Evolutionary conservation across 2,113 vertebrate species (phyloP).

Genomic region (Arothron firmamentum): DNA sequence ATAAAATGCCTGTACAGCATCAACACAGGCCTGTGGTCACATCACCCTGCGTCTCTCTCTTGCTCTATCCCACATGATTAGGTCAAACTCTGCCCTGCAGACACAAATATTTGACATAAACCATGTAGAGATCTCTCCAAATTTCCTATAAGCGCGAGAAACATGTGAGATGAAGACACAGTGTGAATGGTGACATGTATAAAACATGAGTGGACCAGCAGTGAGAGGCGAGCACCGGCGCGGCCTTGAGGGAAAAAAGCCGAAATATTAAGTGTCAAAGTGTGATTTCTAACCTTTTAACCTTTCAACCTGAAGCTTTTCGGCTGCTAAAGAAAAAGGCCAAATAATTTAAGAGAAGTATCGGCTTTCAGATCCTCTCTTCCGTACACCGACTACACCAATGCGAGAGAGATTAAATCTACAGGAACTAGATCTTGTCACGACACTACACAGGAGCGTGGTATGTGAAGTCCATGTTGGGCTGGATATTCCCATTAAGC

Average conservation of each 20-base stretch:
- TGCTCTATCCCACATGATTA: slow-evolving; percentile 37
- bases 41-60: slow-evolving; percentile 23
- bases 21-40: slow-evolving; percentile 32
- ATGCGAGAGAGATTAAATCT: not conserved
- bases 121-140: slow-evolving; percentile 53
- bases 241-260: slow-evolving; percentile 28
- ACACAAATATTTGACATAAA: slow-evolving; percentile 57
- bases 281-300: slow-evolving; percentile 53
- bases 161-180: slow-evolving; percentile 51
- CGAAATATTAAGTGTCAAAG: slow-evolving; percentile 37
- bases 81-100: slow-evolving; percentile 41
- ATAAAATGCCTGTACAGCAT: slow-evolving; percentile 1
- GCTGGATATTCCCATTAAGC: slow-evolving; percentile 26
- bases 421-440: not conserved
- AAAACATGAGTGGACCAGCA: slow-evolving; percentile 59
- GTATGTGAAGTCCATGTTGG: slow-evolving; percentile 5
- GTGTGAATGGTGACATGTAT: slow-evolving; percentile 58
- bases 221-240: slow-evolving; percentile 46
- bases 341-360: slow-evolving; percentile 21
- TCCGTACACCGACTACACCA: not conserved
- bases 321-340: slow-evolving; percentile 10
- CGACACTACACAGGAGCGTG: slow-evolving; percentile 17
- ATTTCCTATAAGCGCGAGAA: slow-evolving; percentile 46
- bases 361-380: not conserved
- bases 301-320: slow-evolving; percentile 44